Conservation (phyloP, 2,113 vertebrate species). For the Emydura subglobosa region DNA sequence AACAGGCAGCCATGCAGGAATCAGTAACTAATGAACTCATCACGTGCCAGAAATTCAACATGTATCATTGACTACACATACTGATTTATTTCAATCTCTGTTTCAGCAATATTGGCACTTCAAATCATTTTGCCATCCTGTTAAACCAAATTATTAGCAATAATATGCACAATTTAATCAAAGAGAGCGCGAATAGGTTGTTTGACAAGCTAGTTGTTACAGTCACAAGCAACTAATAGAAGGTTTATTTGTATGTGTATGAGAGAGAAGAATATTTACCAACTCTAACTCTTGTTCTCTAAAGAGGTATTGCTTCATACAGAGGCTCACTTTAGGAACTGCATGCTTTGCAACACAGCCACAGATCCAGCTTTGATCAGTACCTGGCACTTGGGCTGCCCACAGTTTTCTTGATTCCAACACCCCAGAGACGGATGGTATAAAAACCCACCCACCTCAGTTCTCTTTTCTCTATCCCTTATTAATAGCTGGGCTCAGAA, state of each 20-base stretch:
- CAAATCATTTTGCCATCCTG: not conserved
- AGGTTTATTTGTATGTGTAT: not conserved
- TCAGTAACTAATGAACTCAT: not conserved
- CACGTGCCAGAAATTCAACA: accelerated
- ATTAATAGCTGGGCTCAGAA: not conserved
- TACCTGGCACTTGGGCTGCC: not conserved
- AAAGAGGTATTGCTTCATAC: not conserved
- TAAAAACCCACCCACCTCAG: not conserved
- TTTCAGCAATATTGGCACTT: not conserved
- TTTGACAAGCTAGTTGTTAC: not conserved
- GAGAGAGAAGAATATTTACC: not conserved
- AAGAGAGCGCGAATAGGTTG: not conserved
- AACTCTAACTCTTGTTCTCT: not conserved
- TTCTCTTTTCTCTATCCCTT: not conserved
- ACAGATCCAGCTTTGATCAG: not conserved
- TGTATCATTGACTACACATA: accelerated
- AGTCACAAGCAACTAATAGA: not conserved
- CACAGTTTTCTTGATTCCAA: not conserved
- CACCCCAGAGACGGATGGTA: not conserved
- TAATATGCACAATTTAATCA: not conserved
- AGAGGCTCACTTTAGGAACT: not conserved
- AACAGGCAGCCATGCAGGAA: not conserved
- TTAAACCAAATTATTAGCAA: no score
- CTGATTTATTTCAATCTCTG: not conserved
- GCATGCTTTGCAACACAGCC: not conserved